These are phyloP conservation scores for Pagetopsis macropterus DNA, from an alignment of 2,797 vertebrate genomes.

Conservation along the genomic window DNA sequence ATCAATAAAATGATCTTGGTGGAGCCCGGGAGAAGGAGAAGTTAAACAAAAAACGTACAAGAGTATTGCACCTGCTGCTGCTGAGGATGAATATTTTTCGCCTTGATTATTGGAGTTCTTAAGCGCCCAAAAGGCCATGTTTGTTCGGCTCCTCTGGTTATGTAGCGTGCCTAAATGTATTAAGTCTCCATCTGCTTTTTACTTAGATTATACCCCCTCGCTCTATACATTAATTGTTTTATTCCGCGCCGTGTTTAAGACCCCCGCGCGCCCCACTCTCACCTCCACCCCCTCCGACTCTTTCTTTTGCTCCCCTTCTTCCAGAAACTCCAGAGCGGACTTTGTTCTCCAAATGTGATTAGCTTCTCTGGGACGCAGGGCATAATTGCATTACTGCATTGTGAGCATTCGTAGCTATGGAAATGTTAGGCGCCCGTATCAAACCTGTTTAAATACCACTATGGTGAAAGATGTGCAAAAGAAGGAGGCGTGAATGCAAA, in stretches of 20 bases:
- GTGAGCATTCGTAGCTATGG: conserved; percentile 77
- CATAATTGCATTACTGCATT: conserved; percentile 87
- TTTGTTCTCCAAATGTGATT: conserved; percentile 89
- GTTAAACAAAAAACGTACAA: conserved; percentile 48
- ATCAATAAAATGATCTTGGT: conserved; percentile 50
- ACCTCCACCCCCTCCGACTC: conserved; percentile 46
- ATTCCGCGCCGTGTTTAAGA: conserved; percentile 76
- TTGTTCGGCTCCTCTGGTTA: conserved; percentile 70
- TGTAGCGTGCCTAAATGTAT: conserved; percentile 84
- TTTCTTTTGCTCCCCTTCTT: conserved; percentile 73
- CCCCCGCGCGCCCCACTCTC: conserved; percentile 42
- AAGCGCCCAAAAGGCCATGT: conserved; percentile 54
- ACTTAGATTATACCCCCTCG: conserved; percentile 75
- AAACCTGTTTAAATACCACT: conserved; percentile 83
- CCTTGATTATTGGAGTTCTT: conserved; percentile 59
- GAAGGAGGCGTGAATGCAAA: conserved; percentile 65
- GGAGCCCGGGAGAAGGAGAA: conserved; percentile 23
- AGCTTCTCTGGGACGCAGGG: conserved; percentile 77
- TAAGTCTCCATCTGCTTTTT: conserved; percentile 84
- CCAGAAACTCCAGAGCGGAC: conserved; percentile 79
- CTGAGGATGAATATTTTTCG: conserved; percentile 52
- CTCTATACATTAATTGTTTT: conserved; percentile 81
- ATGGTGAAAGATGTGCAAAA: conserved; percentile 68
- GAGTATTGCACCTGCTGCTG: conserved; percentile 70
- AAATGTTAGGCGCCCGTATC: conserved; percentile 79